Evolutionary conservation across 2,113 vertebrate species (phyloP).

Genomic region (Myiozetetes cayanensis): DNA sequence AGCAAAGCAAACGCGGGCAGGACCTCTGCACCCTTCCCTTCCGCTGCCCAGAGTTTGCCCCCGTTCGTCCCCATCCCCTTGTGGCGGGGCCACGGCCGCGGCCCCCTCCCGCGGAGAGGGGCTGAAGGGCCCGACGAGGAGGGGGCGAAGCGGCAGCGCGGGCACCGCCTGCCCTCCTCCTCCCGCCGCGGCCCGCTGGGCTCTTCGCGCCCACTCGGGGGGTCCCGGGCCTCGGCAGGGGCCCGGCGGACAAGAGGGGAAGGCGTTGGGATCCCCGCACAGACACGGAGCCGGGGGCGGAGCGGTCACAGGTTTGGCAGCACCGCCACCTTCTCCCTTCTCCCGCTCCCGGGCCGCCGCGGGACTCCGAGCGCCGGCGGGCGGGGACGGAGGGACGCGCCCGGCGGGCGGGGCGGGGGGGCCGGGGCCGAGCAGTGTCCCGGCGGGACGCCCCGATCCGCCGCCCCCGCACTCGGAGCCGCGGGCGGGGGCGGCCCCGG

Average conservation of each 20-base stretch:
- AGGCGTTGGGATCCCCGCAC: neutral
- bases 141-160: neutral
- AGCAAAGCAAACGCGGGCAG: neutral
- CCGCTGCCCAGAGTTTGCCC: neutral
- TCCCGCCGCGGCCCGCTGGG: neutral
- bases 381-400: neutral
- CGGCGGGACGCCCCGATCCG: no score
- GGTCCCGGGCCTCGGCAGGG: neutral
- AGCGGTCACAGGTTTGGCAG: neutral
- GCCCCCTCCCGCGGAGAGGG: neutral
- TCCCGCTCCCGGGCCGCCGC: neutral
- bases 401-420: neutral
- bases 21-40: neutral
- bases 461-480: neutral
- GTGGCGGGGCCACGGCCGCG: neutral
- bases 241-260: neutral
- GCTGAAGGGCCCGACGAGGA: neutral
- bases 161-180: neutral
- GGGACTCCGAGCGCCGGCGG: neutral
- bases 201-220: neutral
- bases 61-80: neutral
- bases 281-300: neutral
- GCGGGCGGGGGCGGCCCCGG: no score
- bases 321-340: slow-evolving; percentile 39
- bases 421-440: neutral